phyloP scores from a whole-genome alignment of 2,113 vertebrate species.

The Actenoides hombroni region DNA sequence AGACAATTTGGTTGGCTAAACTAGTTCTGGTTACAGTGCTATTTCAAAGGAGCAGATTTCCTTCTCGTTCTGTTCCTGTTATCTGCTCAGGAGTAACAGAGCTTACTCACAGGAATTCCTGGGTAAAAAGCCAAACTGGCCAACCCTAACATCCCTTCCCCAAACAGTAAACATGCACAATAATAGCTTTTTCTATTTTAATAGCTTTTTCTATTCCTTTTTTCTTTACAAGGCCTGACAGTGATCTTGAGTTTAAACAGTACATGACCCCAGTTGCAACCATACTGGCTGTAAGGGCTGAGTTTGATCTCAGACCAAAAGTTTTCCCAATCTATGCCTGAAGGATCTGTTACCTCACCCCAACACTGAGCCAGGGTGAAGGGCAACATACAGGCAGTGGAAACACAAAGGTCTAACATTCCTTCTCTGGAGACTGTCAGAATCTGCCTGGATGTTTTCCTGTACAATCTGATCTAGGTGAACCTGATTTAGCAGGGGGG shows the following conservation, averaged over 20 bases:
- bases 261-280: background rate
- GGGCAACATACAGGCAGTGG: background rate
- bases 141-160: background rate
- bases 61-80: background rate
- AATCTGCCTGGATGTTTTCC: background rate
- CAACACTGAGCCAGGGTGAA: background rate
- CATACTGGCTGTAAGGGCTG: background rate
- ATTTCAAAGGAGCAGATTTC: background rate
- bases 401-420: background rate
- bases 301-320: background rate
- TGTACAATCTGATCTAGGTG: background rate
- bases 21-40: background rate
- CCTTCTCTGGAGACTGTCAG: background rate
- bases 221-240: background rate
- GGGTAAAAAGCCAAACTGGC: background rate
- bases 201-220: background rate
- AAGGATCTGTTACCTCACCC: background rate
- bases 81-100: background rate
- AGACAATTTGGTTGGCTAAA: background rate
- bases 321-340: background rate
- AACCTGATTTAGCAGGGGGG: no score
- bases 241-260: background rate
- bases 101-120: background rate
- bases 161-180: fast-evolving
- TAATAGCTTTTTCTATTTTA: background rate